Percentiles rank a stretch among this genome's conserved stretches.
These are phyloP conservation scores for Harpegnathos saltator DNA, from an alignment of 1,140 invertebrate species.

Conservation along the genomic window DNA sequence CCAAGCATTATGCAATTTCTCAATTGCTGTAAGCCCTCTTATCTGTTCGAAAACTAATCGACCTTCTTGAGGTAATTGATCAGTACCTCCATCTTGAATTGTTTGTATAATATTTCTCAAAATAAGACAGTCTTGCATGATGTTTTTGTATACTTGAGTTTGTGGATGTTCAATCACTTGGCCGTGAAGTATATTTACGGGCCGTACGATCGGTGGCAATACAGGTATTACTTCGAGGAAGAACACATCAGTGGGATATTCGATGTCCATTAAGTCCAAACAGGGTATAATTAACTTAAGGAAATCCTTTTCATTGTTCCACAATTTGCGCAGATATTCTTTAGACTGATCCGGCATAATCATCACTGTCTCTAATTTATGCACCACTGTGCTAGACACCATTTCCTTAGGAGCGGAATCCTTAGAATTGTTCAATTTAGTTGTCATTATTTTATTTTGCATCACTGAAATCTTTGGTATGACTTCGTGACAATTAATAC, in stretches of 20 bases:
- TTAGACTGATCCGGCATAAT: conserved; percentile 89
- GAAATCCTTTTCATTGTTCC: conserved; percentile 91
- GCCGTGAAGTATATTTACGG: conserved; percentile 90
- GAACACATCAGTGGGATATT: conserved; percentile 94
- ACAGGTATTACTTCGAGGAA: conserved; percentile 95
- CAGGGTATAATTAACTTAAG: conserved; percentile 91
- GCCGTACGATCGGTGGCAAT: conserved; percentile 94
- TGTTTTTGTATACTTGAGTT: conserved; percentile 90
- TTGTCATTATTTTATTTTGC: conserved; percentile 80
- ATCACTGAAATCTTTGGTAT: conserved; percentile 88
- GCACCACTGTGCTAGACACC: neutral
- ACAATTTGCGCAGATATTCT: conserved; percentile 91
- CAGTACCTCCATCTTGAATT: conserved; percentile 85
- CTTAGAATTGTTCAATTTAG: neutral
- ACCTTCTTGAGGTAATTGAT: conserved; percentile 84
- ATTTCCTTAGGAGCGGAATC: neutral
- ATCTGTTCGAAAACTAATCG: conserved; percentile 86
- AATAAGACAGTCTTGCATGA: conserved; percentile 88
- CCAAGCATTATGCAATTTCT: conserved; percentile 92
- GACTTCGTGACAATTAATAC: conserved; percentile 88
- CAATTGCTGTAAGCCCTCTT: conserved; percentile 88
- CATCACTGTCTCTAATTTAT: conserved; percentile 77
- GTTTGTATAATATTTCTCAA: conserved; percentile 89
- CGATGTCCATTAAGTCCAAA: conserved; percentile 86
- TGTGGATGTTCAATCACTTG: conserved; percentile 93